Base-by-base conservation (phyloP, 2,797 vertebrate species). In the Sebastes diaconus region DNA sequence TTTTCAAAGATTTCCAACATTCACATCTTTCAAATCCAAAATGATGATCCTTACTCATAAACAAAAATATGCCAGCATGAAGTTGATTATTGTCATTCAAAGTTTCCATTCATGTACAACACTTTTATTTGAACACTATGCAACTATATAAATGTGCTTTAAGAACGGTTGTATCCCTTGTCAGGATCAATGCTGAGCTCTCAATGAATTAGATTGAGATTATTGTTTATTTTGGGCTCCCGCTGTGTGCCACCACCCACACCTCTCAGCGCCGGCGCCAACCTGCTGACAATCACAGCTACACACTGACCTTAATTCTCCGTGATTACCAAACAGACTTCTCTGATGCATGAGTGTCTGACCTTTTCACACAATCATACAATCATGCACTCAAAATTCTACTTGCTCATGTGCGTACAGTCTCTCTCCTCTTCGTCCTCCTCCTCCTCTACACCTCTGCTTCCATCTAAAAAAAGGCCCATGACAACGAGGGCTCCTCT, bases 241-340 rank as follows among this genome's bases (percentile, higher is more conserved):
- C n/a, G 54, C 32, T 68, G n/a, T 22, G 16, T 20, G 27, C 32
- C 50, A 46, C 71, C 46, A 46, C 71, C 46, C 63, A 77, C 80
- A 73, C 46, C 50, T 55, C 73, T 61, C 81, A 39, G 61, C 66
- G 24, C 34, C 63, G 46, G 46, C 57, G 16, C 50, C 68, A 60
- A 22, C 46, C 65, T 12, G 11, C 68, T 60, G 72, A 79, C 85
- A 78, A 81, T 81, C 75, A 79, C 20, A 83, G 69, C 67, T 8
- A 32, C 76, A 55, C 50, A 18, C 29, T 85, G 90, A 86, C 87
- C 87, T 84, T 84, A 90, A 91, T 90, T 88, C 81, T 81, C 13
- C 18, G 50, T 79, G 76, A 90, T 91, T 80, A 89, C 54, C 78
- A 63, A 86, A 88, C 63, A 32, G 2, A 74, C 75, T 64, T 80